These are phyloP conservation scores for Gymnoscelis rufifasciata DNA, from an alignment of 2,888 invertebrate species.

Conservation along the genomic window DNA sequence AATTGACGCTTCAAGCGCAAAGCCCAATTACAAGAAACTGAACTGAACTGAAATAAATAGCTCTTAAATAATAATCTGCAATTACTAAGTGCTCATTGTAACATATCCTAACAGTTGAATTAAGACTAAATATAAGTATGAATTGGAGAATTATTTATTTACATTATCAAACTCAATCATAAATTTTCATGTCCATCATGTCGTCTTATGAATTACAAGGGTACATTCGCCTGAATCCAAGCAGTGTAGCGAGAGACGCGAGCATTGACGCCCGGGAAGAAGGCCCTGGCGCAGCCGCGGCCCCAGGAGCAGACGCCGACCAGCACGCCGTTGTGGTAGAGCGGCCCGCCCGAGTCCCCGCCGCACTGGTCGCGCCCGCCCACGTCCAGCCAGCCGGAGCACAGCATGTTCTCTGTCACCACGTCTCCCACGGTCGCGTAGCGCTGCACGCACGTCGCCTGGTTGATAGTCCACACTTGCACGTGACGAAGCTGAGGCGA, in stretches of 20 bases:
- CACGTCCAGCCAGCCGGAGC: conserved; percentile 37
- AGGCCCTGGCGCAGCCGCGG: conserved; percentile 29
- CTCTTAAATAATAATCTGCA: too few species aligned
- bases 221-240: conserved; percentile 35
- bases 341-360: conserved; percentile 42
- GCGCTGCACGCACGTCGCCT: conserved; percentile 27
- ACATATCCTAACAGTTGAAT: too few species aligned
- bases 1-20: too few species aligned
- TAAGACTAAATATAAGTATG: too few species aligned
- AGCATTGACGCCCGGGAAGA: conserved; percentile 37
- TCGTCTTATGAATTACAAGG: not conserved
- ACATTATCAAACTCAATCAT: too few species aligned
- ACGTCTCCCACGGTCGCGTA: conserved; percentile 18
- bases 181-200: too few species aligned
- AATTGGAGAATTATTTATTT: too few species aligned
- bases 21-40: too few species aligned
- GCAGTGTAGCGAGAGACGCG: conserved; percentile 31
- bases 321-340: conserved; percentile 36
- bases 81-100: too few species aligned
- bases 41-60: too few species aligned
- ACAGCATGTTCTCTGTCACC: conserved; percentile 39
- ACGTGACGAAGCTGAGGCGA: conserved; percentile 42
- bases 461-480: conserved; percentile 40
- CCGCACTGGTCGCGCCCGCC: conserved; percentile 41
- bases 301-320: conserved; percentile 40